These are phyloP conservation scores for Brienomyrus longianalis DNA, from an alignment of 2,113 vertebrate species.

Conservation along the genomic window DNA sequence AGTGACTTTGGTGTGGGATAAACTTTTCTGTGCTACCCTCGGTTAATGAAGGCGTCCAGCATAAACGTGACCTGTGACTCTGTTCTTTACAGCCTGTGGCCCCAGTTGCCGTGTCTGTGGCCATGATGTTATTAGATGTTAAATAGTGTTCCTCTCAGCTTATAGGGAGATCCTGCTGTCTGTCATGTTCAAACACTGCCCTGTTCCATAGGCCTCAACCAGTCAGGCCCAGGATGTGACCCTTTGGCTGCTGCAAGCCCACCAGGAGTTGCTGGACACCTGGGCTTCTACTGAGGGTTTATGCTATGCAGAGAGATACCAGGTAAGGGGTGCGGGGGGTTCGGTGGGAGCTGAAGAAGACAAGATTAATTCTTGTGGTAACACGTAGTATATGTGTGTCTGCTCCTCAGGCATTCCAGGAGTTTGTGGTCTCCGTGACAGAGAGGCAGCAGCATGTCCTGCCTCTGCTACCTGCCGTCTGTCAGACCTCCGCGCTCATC, in stretches of 20 bases:
- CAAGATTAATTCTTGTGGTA: background rate
- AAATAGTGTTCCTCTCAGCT: background rate
- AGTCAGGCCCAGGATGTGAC: background rate
- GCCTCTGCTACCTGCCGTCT: background rate
- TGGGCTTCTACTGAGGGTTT: conserved; percentile 49
- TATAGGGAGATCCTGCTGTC: background rate
- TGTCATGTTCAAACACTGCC: background rate
- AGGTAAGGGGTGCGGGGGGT: conserved; percentile 50
- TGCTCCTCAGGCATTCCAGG: background rate
- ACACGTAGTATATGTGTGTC: background rate
- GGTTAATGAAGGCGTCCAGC: background rate
- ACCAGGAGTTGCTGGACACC: conserved; percentile 28
- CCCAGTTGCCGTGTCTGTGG: background rate
- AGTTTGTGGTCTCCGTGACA: background rate
- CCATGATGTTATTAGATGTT: background rate
- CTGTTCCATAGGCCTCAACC: background rate
- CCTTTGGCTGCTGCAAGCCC: background rate
- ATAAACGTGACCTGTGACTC: background rate
- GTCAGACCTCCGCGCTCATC: background rate
- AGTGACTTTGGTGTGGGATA: background rate
- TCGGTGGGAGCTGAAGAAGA: background rate
- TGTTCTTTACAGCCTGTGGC: background rate
- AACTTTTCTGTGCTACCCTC: background rate
- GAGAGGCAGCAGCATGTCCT: background rate
- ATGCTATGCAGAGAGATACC: conserved; percentile 53